Evolutionary conservation across 35 echinoderm and acorn worm genomes (phyloP).

Genomic region (Diadema setosum): DNA sequence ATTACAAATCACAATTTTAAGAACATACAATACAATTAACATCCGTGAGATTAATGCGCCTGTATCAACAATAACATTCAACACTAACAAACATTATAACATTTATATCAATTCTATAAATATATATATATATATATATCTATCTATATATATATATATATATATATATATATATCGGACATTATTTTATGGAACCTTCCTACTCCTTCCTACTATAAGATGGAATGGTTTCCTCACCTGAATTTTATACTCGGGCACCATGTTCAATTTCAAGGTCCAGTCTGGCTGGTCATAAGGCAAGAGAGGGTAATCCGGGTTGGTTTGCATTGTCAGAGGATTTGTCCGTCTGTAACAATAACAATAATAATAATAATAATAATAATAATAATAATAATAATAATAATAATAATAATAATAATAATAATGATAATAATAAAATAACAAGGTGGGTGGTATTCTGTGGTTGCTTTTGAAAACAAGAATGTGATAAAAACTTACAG

Average conservation of each 20-base stretch:
- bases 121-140: not conserved
- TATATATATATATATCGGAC: not conserved
- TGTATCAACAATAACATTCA: not conserved
- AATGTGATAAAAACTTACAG: no score
- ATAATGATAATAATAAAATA: no score
- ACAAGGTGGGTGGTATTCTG: no score
- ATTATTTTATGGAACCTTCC: not conserved
- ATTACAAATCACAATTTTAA: no score
- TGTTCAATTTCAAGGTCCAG: not conserved
- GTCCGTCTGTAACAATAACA: no score
- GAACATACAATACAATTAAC: no score
- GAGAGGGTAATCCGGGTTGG: not conserved
- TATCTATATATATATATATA: not conserved
- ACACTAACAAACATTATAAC: not conserved
- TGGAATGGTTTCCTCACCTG: not conserved
- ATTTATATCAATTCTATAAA: not conserved
- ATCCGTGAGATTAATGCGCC: not conserved
- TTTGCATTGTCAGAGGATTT: no score
- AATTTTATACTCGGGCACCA: constrained; percentile 5
- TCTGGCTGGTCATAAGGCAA: constrained; percentile 6
- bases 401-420: no score
- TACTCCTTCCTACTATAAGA: not conserved
- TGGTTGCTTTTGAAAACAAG: no score
- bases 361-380: no score
- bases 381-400: no score